Base-by-base conservation (phyloP, 2,888 invertebrate species). In the Laspeyria flexula region DNA sequence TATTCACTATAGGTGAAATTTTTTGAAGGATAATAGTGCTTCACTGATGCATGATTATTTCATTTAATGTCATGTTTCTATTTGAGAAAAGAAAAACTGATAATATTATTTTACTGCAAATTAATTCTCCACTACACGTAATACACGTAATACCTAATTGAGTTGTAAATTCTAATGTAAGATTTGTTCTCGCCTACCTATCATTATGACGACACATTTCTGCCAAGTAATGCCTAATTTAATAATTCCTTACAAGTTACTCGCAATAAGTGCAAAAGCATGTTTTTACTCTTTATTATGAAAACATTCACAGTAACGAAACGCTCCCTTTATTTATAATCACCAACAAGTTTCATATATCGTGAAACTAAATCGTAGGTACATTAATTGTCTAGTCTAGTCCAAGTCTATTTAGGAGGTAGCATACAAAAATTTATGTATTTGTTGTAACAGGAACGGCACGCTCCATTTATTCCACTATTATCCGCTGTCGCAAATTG, bases 401-500 rank as follows among this genome's bases (percentile, higher is more conserved):
- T 50, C 43, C 10, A 35, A 55, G 51, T 46, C 29, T 59, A 57
- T 65, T 55, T 55, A 53, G 31, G 41, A 56, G 58, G 51, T 40
- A 60, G 43, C 48, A 52, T 52, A 60, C 56, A 57, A 63, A 60
- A 64, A 43, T 53, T 39, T 54, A 60, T 59, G 37, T 55, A 52
- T 68, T 65, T 50, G 48, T 60, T 60, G 50, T 58, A 53, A 56
- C 42, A 38, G 43, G 43, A 51, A 48, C 31, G 30, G n/a, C 33
- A 63, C 52, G 55, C 46, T 60, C 58, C 52, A 64, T 66, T 60
- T 57, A 58, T 38, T 40, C 13, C 25, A 53, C 59, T 68, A 72
- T 71, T 72, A 70, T 63, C 57, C 58, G 43, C 41, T 46, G 60
- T 68, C 62, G 43, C 48, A 71, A 72, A 72, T 68, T 72, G 62